phyloP scores from a whole-genome alignment of 2,797 vertebrate genomes.

The Schizopygopsis malacanthus region DNA sequence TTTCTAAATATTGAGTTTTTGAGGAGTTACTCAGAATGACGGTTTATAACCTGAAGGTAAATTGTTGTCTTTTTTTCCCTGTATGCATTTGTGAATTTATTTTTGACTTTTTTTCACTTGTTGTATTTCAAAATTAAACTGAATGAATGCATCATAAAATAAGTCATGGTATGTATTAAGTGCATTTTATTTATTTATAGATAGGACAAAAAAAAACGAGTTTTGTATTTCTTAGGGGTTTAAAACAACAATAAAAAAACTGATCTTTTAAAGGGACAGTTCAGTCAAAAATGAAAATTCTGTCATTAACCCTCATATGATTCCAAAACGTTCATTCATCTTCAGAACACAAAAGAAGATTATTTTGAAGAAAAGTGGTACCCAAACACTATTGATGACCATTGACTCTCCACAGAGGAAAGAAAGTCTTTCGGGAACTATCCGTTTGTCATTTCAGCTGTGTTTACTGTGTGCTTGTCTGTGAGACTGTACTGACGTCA shows the following conservation, averaged over 20 bases:
- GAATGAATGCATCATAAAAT: too few species aligned
- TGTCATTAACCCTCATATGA: neutral
- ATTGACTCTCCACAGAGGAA: neutral
- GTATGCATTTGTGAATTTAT: too few species aligned
- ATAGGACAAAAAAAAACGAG: neutral
- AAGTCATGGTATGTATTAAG: too few species aligned
- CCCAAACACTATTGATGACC: neutral
- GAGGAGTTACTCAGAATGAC: too few species aligned
- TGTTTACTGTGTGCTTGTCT: neutral
- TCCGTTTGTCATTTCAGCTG: neutral
- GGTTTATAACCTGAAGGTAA: too few species aligned
- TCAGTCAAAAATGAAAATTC: neutral
- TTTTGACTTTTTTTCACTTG: too few species aligned
- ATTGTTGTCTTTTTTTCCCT: too few species aligned
- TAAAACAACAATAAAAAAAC: neutral
- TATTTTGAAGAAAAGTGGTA: neutral
- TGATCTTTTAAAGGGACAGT: neutral
- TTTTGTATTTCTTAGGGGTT: neutral
- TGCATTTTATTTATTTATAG: neutral
- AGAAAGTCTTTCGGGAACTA: too few species aligned
- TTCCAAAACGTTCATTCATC: neutral
- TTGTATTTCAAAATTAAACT: too few species aligned
- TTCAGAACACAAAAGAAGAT: neutral
- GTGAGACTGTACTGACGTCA: neutral
- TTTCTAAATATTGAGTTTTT: too few species aligned